A percentile compares a stretch with the other conserved stretches of the same genome.
Conservation (phyloP, 1,140 invertebrate species). For the Araneus ventricosus region DNA sequence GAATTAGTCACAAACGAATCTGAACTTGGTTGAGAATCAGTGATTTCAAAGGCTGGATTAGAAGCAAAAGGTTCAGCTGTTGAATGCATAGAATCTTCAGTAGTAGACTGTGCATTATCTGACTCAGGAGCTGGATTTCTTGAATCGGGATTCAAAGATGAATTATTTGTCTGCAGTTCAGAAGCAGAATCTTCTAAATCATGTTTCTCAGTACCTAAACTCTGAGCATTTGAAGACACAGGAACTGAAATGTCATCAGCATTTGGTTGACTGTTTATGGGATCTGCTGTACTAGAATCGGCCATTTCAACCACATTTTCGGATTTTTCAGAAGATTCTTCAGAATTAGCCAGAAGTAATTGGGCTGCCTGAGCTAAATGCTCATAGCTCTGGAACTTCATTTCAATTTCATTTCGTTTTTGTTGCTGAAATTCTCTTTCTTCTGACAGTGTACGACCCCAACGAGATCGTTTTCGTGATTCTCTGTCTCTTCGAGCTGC, state of each 20-base stretch:
- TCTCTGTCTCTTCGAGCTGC: constrained; percentile 12
- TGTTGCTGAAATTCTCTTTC: constrained; percentile 71
- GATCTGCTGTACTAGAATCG: neutral
- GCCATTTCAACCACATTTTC: neutral
- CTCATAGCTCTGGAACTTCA: constrained; percentile 70
- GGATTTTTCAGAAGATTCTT: neutral
- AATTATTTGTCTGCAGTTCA: neutral
- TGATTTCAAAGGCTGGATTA: neutral
- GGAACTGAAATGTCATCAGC: neutral
- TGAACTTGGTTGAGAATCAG: neutral
- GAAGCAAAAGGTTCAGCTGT: neutral
- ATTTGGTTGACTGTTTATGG: neutral
- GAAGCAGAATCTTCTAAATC: neutral
- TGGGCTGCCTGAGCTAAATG: constrained; percentile 36
- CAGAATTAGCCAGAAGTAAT: neutral
- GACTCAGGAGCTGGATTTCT: neutral
- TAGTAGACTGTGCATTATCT: neutral
- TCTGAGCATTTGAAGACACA: neutral
- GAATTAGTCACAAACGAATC: neutral
- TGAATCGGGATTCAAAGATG: neutral
- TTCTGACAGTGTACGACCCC: constrained; percentile 69
- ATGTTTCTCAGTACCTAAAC: neutral
- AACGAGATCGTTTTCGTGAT: constrained; percentile 51
- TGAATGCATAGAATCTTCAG: neutral
- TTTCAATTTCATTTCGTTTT: constrained; percentile 54